A percentile compares a stretch with the other conserved stretches of the same genome.
Conservation (phyloP, 2,113 vertebrate species). For the Pedetes capensis region DNA sequence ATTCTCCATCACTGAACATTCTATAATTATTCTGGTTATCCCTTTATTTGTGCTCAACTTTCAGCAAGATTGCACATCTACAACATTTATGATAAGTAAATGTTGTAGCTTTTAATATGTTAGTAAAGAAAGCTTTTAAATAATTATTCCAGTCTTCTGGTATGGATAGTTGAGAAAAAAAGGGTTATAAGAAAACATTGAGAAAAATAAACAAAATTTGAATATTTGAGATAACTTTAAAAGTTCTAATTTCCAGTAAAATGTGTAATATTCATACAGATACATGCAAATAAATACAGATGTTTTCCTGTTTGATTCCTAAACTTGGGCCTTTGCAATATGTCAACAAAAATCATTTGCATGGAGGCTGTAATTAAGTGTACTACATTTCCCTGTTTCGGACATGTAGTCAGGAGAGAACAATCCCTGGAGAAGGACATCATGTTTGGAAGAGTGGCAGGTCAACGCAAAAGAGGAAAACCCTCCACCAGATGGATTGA, state of each 20-base stretch:
- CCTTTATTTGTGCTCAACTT: background rate
- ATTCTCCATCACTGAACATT: background rate
- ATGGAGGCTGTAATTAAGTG: background rate
- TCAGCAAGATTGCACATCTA: background rate
- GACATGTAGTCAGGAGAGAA: too few relatives aligned
- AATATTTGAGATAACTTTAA: slow-evolving; percentile 2
- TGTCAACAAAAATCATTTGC: slow-evolving; percentile 1
- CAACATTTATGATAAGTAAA: background rate
- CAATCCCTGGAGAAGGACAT: too few relatives aligned
- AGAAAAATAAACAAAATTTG: background rate
- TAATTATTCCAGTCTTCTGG: background rate
- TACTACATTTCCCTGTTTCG: background rate
- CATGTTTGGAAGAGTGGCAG: too few relatives aligned
- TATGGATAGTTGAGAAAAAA: background rate
- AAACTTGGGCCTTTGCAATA: slow-evolving; percentile 14
- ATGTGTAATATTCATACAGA: background rate
- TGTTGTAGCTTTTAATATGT: background rate
- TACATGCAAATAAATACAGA: slow-evolving; percentile 10
- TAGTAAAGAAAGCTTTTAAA: slow-evolving; percentile 6
- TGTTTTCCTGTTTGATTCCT: slow-evolving; percentile 20
- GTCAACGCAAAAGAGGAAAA: too few relatives aligned
- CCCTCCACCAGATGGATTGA: too few relatives aligned
- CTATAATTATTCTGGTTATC: background rate
- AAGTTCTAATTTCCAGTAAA: slow-evolving; percentile 28
- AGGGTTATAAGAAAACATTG: background rate